Evolutionary conservation across 2,113 vertebrate species (phyloP), one percentile per base, ranked within the genome.

Genomic region (Phyllostomus hastatus): DNA sequence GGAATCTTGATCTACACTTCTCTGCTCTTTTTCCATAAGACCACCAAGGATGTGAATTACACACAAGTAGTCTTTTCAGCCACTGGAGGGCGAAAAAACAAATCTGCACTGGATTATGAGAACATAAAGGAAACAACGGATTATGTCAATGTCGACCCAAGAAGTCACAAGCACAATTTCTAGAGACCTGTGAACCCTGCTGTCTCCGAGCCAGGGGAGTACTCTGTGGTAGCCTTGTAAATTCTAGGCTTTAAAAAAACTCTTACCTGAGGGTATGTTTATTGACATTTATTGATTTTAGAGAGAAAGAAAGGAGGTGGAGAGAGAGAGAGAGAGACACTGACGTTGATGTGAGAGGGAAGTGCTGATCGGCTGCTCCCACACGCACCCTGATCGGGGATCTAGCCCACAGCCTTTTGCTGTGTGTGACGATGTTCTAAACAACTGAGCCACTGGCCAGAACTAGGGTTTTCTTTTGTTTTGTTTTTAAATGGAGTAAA

Each of bases 131-230:
- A 84, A 4, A 38, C 85, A 0, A 1, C 16, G 0, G 98, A 98
- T 79, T 98, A 98, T 0, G 92, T 98, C 95, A 98, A 98, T 0
- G 94, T 98, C 89, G 90, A 98, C 54, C 97, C 97, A 0, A 61
- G 97, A 80, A 95, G 81, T 86, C 95, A 8, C 72, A 96, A 91
- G 46, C 81, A 0, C 0, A 16, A 73, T 50, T 78, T 97, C 88
- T 98, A 97, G 98, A 15, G 79, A 66, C 92, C 76, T 81, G 91
- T 80, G 73, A 96, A 91, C 33, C 90, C 97, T 0, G 20, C 43
- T 46, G 3, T 57, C 0, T 80, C 93, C 88, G 92, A 89, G 46
- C 22, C 96, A 5, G 91, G 95, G 0, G 98, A 98, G 54, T 98
- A 98, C 81, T 97, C 94, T 0, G 93, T 96, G 96, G 97, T 98